A percentile compares a stretch with the other conserved stretches of the same genome.
phyloP scores from a whole-genome alignment of 2,888 invertebrate genomes.

The Alviniconcha strummeri region DNA sequence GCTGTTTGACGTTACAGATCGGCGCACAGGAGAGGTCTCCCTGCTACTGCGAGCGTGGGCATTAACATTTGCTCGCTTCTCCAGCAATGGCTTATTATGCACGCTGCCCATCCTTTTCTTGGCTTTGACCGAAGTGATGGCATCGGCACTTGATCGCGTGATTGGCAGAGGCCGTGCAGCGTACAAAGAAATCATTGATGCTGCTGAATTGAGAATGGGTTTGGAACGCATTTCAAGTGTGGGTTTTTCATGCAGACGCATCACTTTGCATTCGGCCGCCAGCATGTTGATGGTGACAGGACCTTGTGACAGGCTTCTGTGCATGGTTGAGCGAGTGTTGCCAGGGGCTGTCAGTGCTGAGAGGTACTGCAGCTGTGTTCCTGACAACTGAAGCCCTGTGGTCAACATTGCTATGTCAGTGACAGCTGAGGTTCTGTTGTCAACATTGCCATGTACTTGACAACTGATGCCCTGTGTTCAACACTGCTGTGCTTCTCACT shows the following conservation, averaged over 20 bases:
- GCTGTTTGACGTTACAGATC: background rate
- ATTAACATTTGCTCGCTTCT: background rate
- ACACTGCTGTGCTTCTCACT: background rate
- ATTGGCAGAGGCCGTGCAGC: background rate
- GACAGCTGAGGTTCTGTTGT: too few species aligned
- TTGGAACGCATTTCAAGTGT: background rate
- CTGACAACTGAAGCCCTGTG: slow-evolving; percentile 8
- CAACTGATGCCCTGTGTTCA: background rate
- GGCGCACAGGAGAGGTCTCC: slow-evolving; percentile 3
- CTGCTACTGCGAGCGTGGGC: background rate
- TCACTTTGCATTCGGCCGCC: slow-evolving; percentile 13
- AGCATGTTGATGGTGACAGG: slow-evolving; percentile 19
- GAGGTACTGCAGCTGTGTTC: slow-evolving; percentile 18
- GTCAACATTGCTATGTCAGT: background rate
- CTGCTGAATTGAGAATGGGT: background rate
- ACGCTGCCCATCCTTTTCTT: slow-evolving; percentile 5
- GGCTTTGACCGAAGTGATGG: background rate
- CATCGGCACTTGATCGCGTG: background rate
- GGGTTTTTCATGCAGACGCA: slow-evolving; percentile 17
- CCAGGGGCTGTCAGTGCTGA: slow-evolving; percentile 12
- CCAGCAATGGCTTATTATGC: background rate
- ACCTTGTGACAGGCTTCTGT: background rate
- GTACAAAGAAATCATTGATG: slow-evolving; percentile 16
- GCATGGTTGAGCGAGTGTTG: slow-evolving; percentile 14
- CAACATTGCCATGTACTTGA: background rate